phyloP scores from a whole-genome alignment of 2,113 vertebrate genomes.

The Phylloscopus trochiloides region DNA sequence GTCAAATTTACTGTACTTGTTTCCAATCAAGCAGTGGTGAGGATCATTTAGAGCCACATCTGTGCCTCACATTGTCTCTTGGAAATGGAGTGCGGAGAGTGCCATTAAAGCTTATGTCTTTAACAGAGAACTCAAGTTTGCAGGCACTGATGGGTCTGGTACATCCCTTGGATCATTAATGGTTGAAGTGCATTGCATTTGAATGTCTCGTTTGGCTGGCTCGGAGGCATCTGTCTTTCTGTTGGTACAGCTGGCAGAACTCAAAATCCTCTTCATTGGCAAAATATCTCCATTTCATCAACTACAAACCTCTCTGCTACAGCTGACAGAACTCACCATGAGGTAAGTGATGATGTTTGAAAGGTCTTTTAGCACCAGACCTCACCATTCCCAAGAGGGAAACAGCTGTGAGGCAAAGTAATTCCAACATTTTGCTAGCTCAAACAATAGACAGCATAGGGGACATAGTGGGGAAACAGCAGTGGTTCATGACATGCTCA shows the following conservation, averaged over 20 bases:
- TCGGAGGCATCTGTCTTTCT: not conserved
- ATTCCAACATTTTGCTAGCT: not conserved
- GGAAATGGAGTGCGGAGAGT: not conserved
- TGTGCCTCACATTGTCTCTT: not conserved
- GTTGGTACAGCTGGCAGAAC: not conserved
- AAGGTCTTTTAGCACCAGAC: not conserved
- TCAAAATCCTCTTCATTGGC: not conserved
- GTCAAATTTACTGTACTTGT: not conserved
- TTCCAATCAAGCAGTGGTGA: not conserved
- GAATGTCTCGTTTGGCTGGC: not conserved
- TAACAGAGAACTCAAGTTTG: not conserved
- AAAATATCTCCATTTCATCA: not conserved
- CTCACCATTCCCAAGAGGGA: not conserved
- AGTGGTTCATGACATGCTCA: not conserved
- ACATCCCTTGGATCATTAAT: not conserved
- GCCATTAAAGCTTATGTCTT: not conserved
- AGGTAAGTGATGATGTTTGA: not conserved
- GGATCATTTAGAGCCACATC: not conserved
- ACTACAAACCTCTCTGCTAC: not conserved
- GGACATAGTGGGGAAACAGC: not conserved
- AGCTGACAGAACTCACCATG: not conserved
- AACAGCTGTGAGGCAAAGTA: not conserved
- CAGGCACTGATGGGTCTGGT: not conserved
- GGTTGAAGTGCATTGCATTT: not conserved
- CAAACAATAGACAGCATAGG: not conserved